Evolutionary conservation across 2,888 invertebrate genomes (phyloP), one percentile per base, ranked within the genome.

Genomic region (Pyrochroa serraticornis): DNA sequence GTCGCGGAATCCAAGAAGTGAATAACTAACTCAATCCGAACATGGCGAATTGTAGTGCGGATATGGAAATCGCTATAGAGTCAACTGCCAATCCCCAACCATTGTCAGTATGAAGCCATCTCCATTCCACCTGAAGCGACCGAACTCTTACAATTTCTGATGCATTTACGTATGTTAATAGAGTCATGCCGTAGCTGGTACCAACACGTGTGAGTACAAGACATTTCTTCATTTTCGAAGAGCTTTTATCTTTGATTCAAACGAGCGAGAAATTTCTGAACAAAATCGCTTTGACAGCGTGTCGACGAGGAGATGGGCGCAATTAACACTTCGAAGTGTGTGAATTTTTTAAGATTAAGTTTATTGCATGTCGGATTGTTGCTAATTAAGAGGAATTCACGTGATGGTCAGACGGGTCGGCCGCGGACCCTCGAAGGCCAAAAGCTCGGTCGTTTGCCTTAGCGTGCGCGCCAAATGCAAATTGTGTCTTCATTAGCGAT

Each of bases 91-190:
- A 68, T 68, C 71, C 64, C 41, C 41, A 56, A 60, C 65, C 64
- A 69, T 68, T 68, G 70, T 71, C 67, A 59, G 60, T 61, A 22
- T 22, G 22, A 22, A 22, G 64, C 58, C 58, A 67, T 69, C 69
- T 67, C 69, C 65, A 66, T 68, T 64, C 62, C 60, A 54, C 58
- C 60, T 41, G 56, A 61, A 53, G 49, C 48, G 49, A 22, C 22
- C 22, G 3, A 22, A 22, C 22, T 59, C 67, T 67, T 57, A 66
- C 66, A 68, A 72, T 70, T 71, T 68, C 66, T 65, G 63, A 66
- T 66, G 63, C 68, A 68, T 71, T 72, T 68, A 63, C 69, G 67
- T 70, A 72, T 71, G 71, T 65, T 71, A 70, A 72, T 71, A 66
- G 62, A 68, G 72, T 70, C 70, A 70, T 70, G 69, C 63, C 61